Base-by-base conservation (phyloP, 2,888 invertebrate species). In the Rhopalosiphum nymphaeae region DNA sequence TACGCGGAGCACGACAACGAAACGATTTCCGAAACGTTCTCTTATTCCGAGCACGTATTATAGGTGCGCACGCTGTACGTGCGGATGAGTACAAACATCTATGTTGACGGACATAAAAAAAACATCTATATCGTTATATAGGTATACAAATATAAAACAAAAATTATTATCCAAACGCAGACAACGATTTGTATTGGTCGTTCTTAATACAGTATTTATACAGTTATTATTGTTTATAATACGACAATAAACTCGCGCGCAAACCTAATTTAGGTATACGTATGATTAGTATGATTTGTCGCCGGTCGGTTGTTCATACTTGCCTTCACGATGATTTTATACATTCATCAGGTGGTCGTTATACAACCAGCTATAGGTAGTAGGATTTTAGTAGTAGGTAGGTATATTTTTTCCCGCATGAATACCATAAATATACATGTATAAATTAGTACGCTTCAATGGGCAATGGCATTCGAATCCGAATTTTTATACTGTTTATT, bases 1-100 rank as follows among this genome's bases (percentile, higher is more conserved):
- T 10, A 36, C 11, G 49, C 16, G n/a, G 57, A 26, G 44, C n/a
- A n/a, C 46, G 67, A n/a, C n/a, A 4, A 78, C 3, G 61, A 36
- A 78, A 78, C 61, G 21, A 42, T 78, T 78, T 78, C 78, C 53
- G 91, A 91, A 42, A 53, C 16, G 29, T 26, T 84, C 9, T 16
- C 53, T 53, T 46, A 91, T 91, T 42, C 78, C 42, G 84, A 42
- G 13, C 84, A 84, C 91, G 91, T n/a, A 13, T 46, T n/a, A 7
- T 46, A 67, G 25, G 16, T 42, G 57, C 53, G 36, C 36, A 25
- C 10, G 25, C 36, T 9, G 25, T 42, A 36, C 26, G 36, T 10
- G 16, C 44, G 29, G 57, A 44, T 9, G 26, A 44, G 29, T 86
- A 86, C 29, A 29, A 29, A 86, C 29, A 5, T 26, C 46, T 29